Percentiles rank a stretch among this genome's conserved stretches.
These are phyloP conservation scores for Pachyuromys duprasi DNA, from an alignment of 2,797 vertebrate species.

Conservation along the genomic window DNA sequence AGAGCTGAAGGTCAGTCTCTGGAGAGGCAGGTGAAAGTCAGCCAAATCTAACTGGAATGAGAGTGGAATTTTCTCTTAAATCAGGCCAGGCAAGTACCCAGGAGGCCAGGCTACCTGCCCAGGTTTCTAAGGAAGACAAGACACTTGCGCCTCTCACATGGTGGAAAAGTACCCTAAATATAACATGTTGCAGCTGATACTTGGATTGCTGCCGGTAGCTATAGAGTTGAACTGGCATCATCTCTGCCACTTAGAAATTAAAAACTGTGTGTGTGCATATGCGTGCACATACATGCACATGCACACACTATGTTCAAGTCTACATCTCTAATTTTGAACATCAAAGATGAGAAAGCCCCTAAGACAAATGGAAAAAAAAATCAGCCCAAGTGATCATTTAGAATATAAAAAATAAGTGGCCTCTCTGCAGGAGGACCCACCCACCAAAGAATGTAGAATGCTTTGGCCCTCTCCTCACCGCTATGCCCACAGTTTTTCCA, in stretches of 20 bases:
- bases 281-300: not conserved
- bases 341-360: not conserved
- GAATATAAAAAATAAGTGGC: not conserved
- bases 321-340: not conserved
- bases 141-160: slow-evolving; percentile 38
- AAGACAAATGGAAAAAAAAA: not conserved
- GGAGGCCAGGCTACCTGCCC: slow-evolving; percentile 68
- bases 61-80: slow-evolving; percentile 81
- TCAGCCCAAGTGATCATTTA: not conserved
- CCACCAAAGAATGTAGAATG: not conserved
- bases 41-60: slow-evolving; percentile 70
- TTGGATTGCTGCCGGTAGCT: not conserved
- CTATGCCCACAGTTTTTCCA: not conserved
- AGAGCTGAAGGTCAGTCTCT: slow-evolving; percentile 72
- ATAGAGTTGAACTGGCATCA: not conserved
- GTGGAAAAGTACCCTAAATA: slow-evolving; percentile 79
- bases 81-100: slow-evolving; percentile 73
- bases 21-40: slow-evolving; percentile 68
- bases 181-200: not conserved
- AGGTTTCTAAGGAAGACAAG: slow-evolving; percentile 68
- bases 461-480: not conserved
- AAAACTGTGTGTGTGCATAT: not conserved
- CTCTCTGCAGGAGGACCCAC: not conserved
- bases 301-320: not conserved
- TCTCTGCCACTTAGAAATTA: not conserved